Evolutionary conservation across 2,888 invertebrate species (phyloP).

Genomic region (Netelia melanura): DNA sequence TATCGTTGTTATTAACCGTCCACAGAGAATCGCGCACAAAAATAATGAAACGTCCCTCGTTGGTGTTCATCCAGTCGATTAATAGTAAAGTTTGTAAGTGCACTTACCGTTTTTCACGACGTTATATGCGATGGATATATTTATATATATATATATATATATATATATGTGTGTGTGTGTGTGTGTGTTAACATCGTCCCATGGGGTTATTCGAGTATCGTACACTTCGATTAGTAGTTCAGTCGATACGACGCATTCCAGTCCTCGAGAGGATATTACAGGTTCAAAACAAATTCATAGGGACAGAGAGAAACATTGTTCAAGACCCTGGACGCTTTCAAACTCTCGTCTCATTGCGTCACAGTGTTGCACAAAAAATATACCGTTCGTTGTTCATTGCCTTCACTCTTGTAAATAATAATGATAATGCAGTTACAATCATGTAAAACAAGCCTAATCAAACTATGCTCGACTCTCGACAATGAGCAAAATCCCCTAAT

Average conservation of each 20-base stretch:
- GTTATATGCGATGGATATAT: slow-evolving; percentile 23
- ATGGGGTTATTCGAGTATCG: slow-evolving; percentile 14
- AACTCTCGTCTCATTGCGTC: not conserved
- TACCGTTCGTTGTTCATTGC: not conserved
- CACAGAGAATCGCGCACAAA: slow-evolving; percentile 44
- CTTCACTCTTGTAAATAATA: slow-evolving; percentile 44
- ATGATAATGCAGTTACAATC: slow-evolving; percentile 34
- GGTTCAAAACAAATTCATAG: slow-evolving; percentile 9
- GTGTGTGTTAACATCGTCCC: not conserved
- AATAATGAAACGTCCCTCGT: slow-evolving; percentile 25
- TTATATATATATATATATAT: slow-evolving; percentile 5
- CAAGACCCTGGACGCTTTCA: not conserved
- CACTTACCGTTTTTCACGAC: slow-evolving; percentile 47
- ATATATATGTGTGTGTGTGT: not conserved
- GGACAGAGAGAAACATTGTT: not conserved
- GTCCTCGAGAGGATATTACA: not conserved
- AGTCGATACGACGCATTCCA: slow-evolving; percentile 37
- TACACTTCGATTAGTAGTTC: slow-evolving; percentile 34
- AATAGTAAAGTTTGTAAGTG: slow-evolving; percentile 40
- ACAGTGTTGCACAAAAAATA: slow-evolving; percentile 29
- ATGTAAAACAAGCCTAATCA: slow-evolving; percentile 60
- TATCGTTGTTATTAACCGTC: slow-evolving; percentile 54
- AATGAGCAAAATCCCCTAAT: not conserved
- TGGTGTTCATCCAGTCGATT: slow-evolving; percentile 26
- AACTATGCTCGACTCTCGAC: slow-evolving; percentile 28